Evolutionary conservation across 2,888 invertebrate genomes (phyloP), one percentile per base, ranked within the genome.

Genomic region (Sycophila texana): DNA sequence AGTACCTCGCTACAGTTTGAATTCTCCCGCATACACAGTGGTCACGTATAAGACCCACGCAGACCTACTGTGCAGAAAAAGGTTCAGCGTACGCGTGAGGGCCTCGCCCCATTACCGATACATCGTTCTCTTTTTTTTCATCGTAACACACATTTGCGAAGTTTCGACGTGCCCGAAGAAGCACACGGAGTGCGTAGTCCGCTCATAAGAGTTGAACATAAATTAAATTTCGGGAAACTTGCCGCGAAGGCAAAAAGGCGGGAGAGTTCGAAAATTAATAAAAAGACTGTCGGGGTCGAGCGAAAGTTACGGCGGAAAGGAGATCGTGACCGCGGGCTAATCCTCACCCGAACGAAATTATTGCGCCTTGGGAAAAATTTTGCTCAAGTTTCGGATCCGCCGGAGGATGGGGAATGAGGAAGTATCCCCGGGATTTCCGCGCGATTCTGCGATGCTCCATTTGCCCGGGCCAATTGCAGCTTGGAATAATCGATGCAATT

Each of bases 401-500:
- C 4, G 22, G 20, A 18, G 58, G 22, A 7, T 7, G 20, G 12
- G 22, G 18, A 58, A 18, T 51, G 51, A 51, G 51, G 51, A 26
- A 26, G 26, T 26, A 26, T 26, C 26, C 26, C 39, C 39, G 39
- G 39, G 39, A 39, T 39, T 30, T n/a, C n/a, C 16, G 7, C 47
- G 5, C 47, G 22, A 18, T 22, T 4, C 10, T 20, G 61, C 18
- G 26, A 5, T 39, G n/a, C 57, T 20, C 20, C 22, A 26, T 72
- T 72, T 30, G 72, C 20, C 5, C 73, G 61, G 2, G 13, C 39
- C 63, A 20, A 55, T 55, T 57, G 49, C 53, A 22, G 49, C 3
- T 12, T 26, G 13, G 61, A 49, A 78, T 68, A 73, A 68, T 67
- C 61, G 57, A 78, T 61, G 61, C 51, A 78, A 78, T 61, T 20